Evolutionary conservation across 2,888 invertebrate genomes (phyloP), one percentile per base, ranked within the genome.

Genomic region (Ophion costatus): DNA sequence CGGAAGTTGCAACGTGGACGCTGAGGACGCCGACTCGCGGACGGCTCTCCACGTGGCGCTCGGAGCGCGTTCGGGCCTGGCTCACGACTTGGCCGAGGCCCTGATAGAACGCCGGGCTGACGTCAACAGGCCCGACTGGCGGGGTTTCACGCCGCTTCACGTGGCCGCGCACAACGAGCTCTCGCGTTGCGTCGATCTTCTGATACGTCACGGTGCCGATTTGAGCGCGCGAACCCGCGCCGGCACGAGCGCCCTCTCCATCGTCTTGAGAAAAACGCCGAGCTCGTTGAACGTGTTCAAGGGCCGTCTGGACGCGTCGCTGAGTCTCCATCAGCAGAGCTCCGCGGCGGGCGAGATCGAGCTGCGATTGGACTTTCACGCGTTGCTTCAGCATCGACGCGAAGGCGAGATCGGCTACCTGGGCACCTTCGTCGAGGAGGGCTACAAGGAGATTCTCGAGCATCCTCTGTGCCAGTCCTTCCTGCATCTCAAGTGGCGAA

Each of bases 381-480:
- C 97, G 90, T 95, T 98, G 81, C 93, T 98, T 63, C 97, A 97
- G 90, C 97, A 97, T 92, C 97, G 97, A 88, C 97, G 97, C 89
- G 97, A 97, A 3, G 95, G 97, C 5, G 98, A 98, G 94, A 97
- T 98, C 79, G 97, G 97, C 89, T 97, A 98, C 91, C 94, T 98
- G 84, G 97, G 98, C 88, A 97, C 97, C 0, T 97, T 98, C 88
- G 97, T 98, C 0, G 97, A 97, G 88, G 98, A 98, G 93, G 98
- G 98, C 0, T 98, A 98, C 91, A 98, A 98, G 91, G 97, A 97
- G 92, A 97, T 98, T 59, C 94, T 98, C 2, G 95, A 97, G 76
- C 98, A 98, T 94, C 98, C 98, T 0, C 94, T 98, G 5, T 98
- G 98, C 92, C 97, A 98, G 10, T 97, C 98, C 0, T 98, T 98